phyloP scores from a whole-genome alignment of 1,140 invertebrate genomes.

The Danaus melanippus region DNA sequence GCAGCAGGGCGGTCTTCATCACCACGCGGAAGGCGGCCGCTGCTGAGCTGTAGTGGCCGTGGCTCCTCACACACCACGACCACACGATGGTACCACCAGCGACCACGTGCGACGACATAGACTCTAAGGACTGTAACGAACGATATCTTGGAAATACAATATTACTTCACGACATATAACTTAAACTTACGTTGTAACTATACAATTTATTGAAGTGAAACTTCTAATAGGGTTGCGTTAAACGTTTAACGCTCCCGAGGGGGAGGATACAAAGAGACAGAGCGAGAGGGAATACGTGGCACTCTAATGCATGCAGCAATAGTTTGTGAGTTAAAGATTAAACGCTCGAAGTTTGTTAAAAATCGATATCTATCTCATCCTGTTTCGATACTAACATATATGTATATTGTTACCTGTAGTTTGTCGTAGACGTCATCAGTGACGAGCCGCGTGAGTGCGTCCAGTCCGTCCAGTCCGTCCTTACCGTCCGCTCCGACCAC shows the following conservation, averaged over 20 bases:
- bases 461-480: constrained; percentile 32
- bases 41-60: constrained; percentile 25
- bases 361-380: too few species aligned
- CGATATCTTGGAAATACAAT: not conserved
- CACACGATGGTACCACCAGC: constrained; percentile 45
- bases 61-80: constrained; percentile 35
- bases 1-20: constrained; percentile 36
- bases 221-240: too few species aligned
- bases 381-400: not conserved
- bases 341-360: too few species aligned
- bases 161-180: too few species aligned
- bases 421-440: constrained; percentile 53
- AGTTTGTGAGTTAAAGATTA: too few species aligned
- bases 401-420: constrained; percentile 41
- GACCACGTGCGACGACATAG: constrained; percentile 28
- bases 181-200: too few species aligned
- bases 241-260: too few species aligned
- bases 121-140: constrained; percentile 39
- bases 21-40: constrained; percentile 46
- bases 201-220: too few species aligned
- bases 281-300: too few species aligned
- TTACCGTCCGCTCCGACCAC: constrained; percentile 40
- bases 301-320: too few species aligned
- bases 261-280: too few species aligned
- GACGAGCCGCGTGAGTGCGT: constrained; percentile 39